Conservation (phyloP, 2,888 invertebrate genomes). For the Alsophila aescularia region DNA sequence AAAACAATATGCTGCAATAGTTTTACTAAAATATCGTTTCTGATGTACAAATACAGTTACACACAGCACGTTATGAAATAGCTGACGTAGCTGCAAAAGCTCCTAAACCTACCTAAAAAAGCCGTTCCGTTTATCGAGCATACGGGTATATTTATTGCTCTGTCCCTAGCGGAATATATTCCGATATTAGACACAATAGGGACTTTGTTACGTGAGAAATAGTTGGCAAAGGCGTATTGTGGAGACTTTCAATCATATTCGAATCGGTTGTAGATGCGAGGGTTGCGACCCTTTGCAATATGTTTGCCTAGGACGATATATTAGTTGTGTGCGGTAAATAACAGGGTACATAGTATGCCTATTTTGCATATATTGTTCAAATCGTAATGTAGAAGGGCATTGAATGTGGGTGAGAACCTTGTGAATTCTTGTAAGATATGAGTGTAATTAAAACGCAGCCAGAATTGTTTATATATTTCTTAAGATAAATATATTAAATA, state of each 20-base stretch:
- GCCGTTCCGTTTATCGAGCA: slow-evolving; percentile 33
- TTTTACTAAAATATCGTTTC: too few relatives aligned
- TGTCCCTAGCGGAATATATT: slow-evolving; percentile 31
- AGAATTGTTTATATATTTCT: background rate
- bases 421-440: background rate
- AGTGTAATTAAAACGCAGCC: background rate
- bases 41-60: too few relatives aligned
- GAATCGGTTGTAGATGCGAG: slow-evolving; percentile 18
- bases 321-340: slow-evolving; percentile 23
- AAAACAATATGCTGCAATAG: too few relatives aligned
- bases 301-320: slow-evolving; percentile 24
- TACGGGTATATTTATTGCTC: slow-evolving; percentile 37
- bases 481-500: too few relatives aligned
- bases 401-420: slow-evolving; percentile 3
- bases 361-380: slow-evolving; percentile 8
- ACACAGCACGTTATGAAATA: too few relatives aligned
- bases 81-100: slow-evolving; percentile 4
- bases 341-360: slow-evolving; percentile 15
- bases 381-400: slow-evolving; percentile 13
- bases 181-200: slow-evolving; percentile 40
- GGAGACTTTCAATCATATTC: slow-evolving; percentile 35
- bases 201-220: slow-evolving; percentile 38
- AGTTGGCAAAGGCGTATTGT: slow-evolving; percentile 33
- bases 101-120: slow-evolving; percentile 16
- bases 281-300: slow-evolving; percentile 23